Conservation (phyloP, 23 tunicate species). For the Oikopleura albicans region DNA sequence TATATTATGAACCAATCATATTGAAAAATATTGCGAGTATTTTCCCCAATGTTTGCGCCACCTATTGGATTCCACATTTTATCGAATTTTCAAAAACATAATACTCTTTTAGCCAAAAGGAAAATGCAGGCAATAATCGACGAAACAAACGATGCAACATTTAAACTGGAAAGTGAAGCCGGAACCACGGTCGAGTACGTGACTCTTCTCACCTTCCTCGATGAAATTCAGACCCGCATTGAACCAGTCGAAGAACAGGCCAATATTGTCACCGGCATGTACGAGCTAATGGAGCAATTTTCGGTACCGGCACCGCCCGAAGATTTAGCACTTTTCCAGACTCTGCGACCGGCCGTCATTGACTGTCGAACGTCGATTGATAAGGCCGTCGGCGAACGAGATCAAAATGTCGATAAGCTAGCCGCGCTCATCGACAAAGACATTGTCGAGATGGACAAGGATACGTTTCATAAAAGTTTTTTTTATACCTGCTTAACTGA, state of each 20-base stretch:
- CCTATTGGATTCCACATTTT: too few species aligned
- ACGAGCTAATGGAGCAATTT: slow-evolving; percentile 77
- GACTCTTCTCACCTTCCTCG: slow-evolving; percentile 61
- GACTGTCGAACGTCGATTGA: slow-evolving; percentile 76
- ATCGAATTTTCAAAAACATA: too few species aligned
- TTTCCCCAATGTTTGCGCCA: too few species aligned
- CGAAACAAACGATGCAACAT: slow-evolving; percentile 88
- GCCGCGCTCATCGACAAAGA: slow-evolving; percentile 75
- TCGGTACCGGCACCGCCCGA: slow-evolving; percentile 85
- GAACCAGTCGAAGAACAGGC: slow-evolving; percentile 74
- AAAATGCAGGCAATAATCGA: slow-evolving; percentile 73
- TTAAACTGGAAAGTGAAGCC: slow-evolving; percentile 55
- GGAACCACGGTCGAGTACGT: slow-evolving; percentile 79
- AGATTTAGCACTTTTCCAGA: slow-evolving; percentile 80
- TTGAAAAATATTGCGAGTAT: too few species aligned
- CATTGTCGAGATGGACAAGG: slow-evolving; percentile 77
- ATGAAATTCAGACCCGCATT: slow-evolving; percentile 84
- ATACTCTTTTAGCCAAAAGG: slow-evolving; percentile 44
- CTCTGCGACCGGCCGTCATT: slow-evolving; percentile 63
- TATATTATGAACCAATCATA: too few species aligned
- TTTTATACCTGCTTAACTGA: too few species aligned
- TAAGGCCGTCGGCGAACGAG: slow-evolving; percentile 78
- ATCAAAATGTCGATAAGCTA: slow-evolving; percentile 68
- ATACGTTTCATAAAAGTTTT: too few species aligned
- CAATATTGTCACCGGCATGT: slow-evolving; percentile 60